phyloP scores from a whole-genome alignment of 2,888 invertebrate species.

The Andrena minutula region DNA sequence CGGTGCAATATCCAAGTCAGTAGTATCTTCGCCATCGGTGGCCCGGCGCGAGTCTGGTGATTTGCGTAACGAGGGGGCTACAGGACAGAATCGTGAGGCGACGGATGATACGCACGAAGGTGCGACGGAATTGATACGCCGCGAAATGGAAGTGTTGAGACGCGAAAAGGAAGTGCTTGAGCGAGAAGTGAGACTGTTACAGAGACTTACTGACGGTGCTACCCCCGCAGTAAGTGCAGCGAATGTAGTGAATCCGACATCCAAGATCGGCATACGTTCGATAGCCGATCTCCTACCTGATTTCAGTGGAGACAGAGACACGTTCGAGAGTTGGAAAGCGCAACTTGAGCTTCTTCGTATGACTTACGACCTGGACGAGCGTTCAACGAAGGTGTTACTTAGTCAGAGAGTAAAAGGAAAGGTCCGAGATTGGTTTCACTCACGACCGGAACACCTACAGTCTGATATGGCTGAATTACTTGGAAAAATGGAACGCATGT shows the following conservation, averaged over 20 bases:
- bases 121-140: not conserved
- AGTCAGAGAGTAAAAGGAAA: constrained; percentile 2
- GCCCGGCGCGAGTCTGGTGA: not conserved
- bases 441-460: not conserved
- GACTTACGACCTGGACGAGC: not conserved
- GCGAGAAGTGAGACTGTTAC: not conserved
- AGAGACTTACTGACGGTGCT: not conserved
- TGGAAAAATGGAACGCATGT: not conserved
- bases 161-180: constrained; percentile 5
- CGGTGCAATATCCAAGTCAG: not conserved
- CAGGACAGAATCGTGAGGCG: too few relatives aligned
- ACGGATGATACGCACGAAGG: too few relatives aligned
- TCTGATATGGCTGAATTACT: not conserved
- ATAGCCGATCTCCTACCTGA: constrained; percentile 7
- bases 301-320: not conserved
- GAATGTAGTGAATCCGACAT: not conserved
- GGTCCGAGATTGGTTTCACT: constrained; percentile 3
- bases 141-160: not conserved
- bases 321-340: constrained; percentile 5
- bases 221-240: not conserved
- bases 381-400: not conserved
- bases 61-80: too few relatives aligned
- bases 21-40: not conserved
- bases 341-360: not conserved
- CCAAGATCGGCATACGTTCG: not conserved